Evolutionary conservation across 2,797 vertebrate genomes (phyloP).

Genomic region (Harpagifer antarcticus): DNA sequence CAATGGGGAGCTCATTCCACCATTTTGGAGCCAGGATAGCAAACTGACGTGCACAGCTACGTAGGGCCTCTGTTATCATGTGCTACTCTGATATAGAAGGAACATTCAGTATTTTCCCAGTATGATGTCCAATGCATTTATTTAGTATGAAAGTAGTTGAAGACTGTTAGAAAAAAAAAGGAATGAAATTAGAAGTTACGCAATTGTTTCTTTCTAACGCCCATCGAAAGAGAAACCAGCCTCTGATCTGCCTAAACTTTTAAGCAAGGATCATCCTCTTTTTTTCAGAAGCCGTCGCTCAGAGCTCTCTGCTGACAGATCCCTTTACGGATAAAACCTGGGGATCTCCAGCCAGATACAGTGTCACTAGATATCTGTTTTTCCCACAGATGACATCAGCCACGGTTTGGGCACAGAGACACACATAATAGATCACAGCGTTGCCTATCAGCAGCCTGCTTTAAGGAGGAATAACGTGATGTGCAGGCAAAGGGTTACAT

Average conservation of each 20-base stretch:
- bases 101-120: too few species aligned
- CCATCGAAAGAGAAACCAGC: slow-evolving; percentile 39
- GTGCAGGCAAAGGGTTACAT: slow-evolving; percentile 60
- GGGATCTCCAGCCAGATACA: slow-evolving; percentile 69
- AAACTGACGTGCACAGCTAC: too few species aligned
- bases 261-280: slow-evolving; percentile 62
- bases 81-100: too few species aligned
- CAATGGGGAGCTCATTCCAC: too few species aligned
- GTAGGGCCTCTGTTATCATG: too few species aligned
- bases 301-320: slow-evolving; percentile 69
- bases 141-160: slow-evolving; percentile 7
- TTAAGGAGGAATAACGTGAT: slow-evolving; percentile 36
- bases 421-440: slow-evolving; percentile 34
- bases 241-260: slow-evolving; percentile 58
- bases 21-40: too few species aligned
- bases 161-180: slow-evolving; percentile 10
- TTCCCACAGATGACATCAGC: slow-evolving; percentile 74
- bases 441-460: slow-evolving; percentile 26
- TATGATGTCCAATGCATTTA: slow-evolving; percentile 1
- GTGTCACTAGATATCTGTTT: slow-evolving; percentile 69
- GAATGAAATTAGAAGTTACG: slow-evolving; percentile 9
- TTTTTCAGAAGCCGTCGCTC: slow-evolving; percentile 62
- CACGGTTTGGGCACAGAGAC: slow-evolving; percentile 49
- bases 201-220: slow-evolving; percentile 28
- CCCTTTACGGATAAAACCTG: slow-evolving; percentile 69